Conservation (phyloP, 2,888 invertebrate genomes). For the Aleiodes testaceus region DNA sequence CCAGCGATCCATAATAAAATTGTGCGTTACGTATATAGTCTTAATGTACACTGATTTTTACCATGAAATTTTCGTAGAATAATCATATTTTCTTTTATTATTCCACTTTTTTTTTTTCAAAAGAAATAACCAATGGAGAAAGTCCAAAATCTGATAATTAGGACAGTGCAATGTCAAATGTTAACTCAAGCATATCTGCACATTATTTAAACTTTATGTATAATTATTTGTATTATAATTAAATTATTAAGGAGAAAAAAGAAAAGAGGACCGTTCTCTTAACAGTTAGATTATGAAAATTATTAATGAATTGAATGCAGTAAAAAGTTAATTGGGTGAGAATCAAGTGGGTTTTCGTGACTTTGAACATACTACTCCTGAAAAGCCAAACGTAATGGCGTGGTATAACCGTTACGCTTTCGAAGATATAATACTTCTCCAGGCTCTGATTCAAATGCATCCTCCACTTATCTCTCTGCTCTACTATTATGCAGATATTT, state of each 20-base stretch:
- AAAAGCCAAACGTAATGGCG: constrained; percentile 17
- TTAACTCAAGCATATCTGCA: no score
- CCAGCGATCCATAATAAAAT: constrained; percentile 54
- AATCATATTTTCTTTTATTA: background rate
- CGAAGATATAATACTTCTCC: constrained; percentile 48
- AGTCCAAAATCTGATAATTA: background rate
- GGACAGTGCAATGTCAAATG: no score
- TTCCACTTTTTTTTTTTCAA: background rate
- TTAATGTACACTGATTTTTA: constrained; percentile 15
- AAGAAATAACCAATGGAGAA: background rate
- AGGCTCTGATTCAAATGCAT: constrained; percentile 50
- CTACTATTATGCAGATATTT: constrained; percentile 9
- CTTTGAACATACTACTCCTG: background rate
- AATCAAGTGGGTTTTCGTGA: constrained; percentile 11
- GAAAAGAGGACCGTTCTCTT: background rate
- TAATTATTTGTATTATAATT: background rate
- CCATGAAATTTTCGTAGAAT: constrained; percentile 11
- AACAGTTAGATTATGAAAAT: constrained; percentile 3
- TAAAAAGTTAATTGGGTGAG: background rate
- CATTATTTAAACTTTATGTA: no score
- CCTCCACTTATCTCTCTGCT: constrained; percentile 32
- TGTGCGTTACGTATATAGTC: constrained; percentile 51
- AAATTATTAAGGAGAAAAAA: background rate
- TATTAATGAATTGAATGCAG: background rate
- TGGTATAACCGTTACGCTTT: constrained; percentile 50